These are phyloP conservation scores for Takifugu flavidus DNA, from an alignment of 2,113 vertebrate genomes.

Conservation along the genomic window DNA sequence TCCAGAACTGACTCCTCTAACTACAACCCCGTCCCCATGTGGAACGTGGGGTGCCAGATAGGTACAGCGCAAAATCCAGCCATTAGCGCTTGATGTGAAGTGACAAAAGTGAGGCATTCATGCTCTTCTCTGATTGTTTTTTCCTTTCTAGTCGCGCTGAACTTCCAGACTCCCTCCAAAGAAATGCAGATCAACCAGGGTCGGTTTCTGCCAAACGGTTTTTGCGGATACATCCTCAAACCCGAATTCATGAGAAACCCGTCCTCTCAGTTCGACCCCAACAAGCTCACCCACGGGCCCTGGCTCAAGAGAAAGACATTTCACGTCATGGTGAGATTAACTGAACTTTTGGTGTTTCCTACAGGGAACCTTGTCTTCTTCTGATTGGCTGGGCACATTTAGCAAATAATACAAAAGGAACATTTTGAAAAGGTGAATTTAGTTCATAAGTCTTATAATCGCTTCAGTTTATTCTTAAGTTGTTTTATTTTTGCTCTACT, in stretches of 20 bases:
- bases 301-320: slow-evolving; percentile 81
- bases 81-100: neutral
- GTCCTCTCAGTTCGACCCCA: slow-evolving; percentile 83
- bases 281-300: slow-evolving; percentile 67
- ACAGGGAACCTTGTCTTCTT: too few species aligned
- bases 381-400: too few species aligned
- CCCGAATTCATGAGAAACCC: slow-evolving; percentile 82
- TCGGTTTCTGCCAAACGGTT: slow-evolving; percentile 84
- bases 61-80: slow-evolving; percentile 64
- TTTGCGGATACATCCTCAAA: slow-evolving; percentile 89
- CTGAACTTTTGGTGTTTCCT: too few species aligned
- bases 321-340: slow-evolving; percentile 79
- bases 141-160: slow-evolving; percentile 84
- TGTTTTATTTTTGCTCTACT: neutral
- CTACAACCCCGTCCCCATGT: slow-evolving; percentile 88
- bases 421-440: neutral
- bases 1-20: slow-evolving; percentile 94
- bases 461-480: neutral
- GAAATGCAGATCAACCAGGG: slow-evolving; percentile 96
- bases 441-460: neutral
- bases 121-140: neutral
- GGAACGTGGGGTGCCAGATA: slow-evolving; percentile 93
- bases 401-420: too few species aligned
- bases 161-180: slow-evolving; percentile 88
- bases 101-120: neutral